phyloP scores from a whole-genome alignment of 2,113 vertebrate genomes.

The Progne subis region DNA sequence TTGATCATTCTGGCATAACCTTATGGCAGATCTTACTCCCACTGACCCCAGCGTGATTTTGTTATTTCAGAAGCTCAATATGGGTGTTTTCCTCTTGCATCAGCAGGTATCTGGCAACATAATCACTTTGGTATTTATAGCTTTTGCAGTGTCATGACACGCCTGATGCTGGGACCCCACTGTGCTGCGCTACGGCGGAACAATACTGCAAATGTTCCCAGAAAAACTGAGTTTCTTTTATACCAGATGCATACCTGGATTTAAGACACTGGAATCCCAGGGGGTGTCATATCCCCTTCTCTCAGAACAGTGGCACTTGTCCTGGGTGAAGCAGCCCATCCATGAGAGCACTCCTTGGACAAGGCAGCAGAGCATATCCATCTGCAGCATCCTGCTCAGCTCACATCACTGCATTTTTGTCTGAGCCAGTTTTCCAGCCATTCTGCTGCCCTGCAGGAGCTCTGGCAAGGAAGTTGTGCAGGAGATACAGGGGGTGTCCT shows the following conservation, averaged over 20 bases:
- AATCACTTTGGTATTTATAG: not conserved
- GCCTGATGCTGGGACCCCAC: not conserved
- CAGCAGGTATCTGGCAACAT: slow-evolving; percentile 10
- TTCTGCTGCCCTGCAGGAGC: not conserved
- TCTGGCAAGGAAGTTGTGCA: not conserved
- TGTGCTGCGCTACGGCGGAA: not conserved
- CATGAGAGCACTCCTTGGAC: not conserved
- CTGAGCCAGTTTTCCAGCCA: not conserved
- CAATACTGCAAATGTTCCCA: not conserved
- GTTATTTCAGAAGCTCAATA: not conserved
- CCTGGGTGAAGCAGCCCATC: not conserved
- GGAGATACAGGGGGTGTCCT: not conserved
- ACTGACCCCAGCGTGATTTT: not conserved
- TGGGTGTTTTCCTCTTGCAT: not conserved
- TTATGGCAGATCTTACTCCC: not conserved
- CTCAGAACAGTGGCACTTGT: not conserved
- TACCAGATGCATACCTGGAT: not conserved
- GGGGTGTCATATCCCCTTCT: not conserved
- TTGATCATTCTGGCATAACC: not conserved
- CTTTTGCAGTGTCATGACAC: not conserved
- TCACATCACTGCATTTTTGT: not conserved
- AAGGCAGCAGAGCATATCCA: not conserved
- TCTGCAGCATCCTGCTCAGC: not conserved
- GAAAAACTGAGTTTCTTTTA: not conserved
- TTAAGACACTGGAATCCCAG: not conserved